A percentile compares a stretch with the other conserved stretches of the same genome.
These are phyloP conservation scores for Chionodraco myersi DNA, from an alignment of 2,113 vertebrate genomes.

Conservation along the genomic window DNA sequence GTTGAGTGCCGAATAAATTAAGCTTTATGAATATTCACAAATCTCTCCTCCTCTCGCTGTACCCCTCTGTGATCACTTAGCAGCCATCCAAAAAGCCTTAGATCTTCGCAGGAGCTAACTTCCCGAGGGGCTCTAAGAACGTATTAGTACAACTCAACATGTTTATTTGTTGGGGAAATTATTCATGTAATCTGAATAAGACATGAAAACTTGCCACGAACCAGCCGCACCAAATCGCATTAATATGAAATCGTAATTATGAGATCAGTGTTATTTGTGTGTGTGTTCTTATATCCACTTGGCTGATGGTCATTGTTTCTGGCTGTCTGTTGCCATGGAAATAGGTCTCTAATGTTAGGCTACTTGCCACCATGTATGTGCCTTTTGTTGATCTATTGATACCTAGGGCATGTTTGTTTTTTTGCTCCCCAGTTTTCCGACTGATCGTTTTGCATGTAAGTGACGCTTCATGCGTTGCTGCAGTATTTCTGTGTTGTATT, in stretches of 20 bases:
- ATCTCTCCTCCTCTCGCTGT: conserved; percentile 44
- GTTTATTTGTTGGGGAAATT: conserved; percentile 46
- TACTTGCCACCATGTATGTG: not conserved
- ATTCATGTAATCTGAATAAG: conserved; percentile 25
- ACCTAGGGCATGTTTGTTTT: conserved; percentile 12
- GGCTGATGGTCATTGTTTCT: conserved; percentile 17
- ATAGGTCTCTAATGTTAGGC: conserved; percentile 17
- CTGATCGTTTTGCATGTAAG: conserved; percentile 7
- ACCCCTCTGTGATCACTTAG: conserved; percentile 58
- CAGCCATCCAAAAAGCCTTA: conserved; percentile 42
- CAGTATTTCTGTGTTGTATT: conserved; percentile 41
- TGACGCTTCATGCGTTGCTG: conserved; percentile 7
- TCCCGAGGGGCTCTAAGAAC: conserved; percentile 33
- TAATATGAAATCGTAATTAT: conserved; percentile 27
- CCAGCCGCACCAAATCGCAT: conserved; percentile 20
- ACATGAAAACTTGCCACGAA: conserved; percentile 10
- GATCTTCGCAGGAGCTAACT: conserved; percentile 40
- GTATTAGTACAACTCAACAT: conserved; percentile 31
- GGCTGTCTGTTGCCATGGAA: conserved; percentile 41
- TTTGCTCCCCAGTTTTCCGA: not conserved
- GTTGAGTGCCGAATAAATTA: conserved; percentile 52
- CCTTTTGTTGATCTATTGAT: not conserved
- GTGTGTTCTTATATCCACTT: conserved; percentile 28
- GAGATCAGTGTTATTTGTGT: conserved; percentile 25
- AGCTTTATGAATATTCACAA: conserved; percentile 69